Evolutionary conservation across 1,140 invertebrate genomes (phyloP).

Genomic region (Elysia chlorotica): DNA sequence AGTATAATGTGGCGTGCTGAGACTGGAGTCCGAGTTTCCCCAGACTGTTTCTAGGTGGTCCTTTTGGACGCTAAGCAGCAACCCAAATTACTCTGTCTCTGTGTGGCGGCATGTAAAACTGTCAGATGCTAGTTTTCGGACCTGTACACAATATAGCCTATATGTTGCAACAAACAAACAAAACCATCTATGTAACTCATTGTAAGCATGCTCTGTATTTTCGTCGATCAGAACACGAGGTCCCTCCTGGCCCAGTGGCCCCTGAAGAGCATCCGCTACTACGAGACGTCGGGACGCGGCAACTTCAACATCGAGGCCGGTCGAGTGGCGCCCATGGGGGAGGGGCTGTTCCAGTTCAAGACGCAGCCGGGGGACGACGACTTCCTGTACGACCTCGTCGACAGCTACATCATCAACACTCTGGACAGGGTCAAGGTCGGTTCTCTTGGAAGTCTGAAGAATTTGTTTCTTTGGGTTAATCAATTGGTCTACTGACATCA

Average conservation of each 20-base stretch:
- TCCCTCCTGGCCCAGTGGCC: constrained; percentile 55
- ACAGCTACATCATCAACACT: constrained; percentile 50
- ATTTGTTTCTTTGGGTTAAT: no score
- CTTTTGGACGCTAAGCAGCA: background rate
- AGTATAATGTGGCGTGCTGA: no score
- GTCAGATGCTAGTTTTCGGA: no score
- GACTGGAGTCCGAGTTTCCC: no score
- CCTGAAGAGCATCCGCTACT: constrained; percentile 53
- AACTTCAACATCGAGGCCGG: constrained; percentile 49
- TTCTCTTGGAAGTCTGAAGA: no score
- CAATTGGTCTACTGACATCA: no score
- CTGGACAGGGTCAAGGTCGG: constrained; percentile 48
- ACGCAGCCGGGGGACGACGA: constrained; percentile 41
- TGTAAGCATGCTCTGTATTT: no score
- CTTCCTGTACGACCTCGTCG: constrained; percentile 48
- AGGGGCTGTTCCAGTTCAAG: constrained; percentile 50
- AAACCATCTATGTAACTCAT: no score
- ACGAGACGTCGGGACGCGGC: constrained; percentile 46
- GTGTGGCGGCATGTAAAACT: no score
- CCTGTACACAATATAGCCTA: background rate
- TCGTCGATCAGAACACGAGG: constrained; percentile 43
- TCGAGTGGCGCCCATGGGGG: constrained; percentile 53
- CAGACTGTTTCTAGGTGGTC: no score
- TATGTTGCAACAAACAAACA: no score
- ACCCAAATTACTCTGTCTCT: background rate